Conservation (phyloP, 2,113 vertebrate genomes). For the Cryptotis parvus region DNA sequence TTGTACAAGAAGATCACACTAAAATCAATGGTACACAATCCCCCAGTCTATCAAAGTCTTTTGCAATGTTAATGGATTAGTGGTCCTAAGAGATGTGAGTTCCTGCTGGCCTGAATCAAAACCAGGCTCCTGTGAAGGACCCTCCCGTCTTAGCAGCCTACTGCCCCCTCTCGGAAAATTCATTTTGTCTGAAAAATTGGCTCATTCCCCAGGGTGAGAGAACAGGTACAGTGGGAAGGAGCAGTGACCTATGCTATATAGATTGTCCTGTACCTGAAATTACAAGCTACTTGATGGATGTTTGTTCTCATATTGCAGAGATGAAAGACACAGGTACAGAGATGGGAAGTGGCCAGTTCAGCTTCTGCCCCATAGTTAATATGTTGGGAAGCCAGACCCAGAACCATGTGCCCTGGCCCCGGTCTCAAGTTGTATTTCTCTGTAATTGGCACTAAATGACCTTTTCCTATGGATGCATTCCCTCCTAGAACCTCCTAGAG, state of each 20-base stretch:
- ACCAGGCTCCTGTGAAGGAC: not conserved
- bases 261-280: not conserved
- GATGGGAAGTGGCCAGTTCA: fast-evolving
- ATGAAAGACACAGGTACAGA: not conserved
- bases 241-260: not conserved
- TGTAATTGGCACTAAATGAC: not conserved
- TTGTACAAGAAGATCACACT: constrained; percentile 89
- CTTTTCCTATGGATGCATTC: not conserved
- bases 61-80: constrained; percentile 85
- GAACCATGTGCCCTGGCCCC: not conserved
- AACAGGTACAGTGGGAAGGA: not conserved
- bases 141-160: constrained; percentile 38
- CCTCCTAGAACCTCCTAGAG: not conserved
- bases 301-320: no score
- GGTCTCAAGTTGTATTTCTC: not conserved
- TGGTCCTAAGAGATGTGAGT: constrained; percentile 72
- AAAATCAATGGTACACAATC: constrained; percentile 88
- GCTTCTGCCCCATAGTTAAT: not conserved
- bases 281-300: not conserved
- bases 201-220: constrained; percentile 50
- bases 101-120: constrained; percentile 47
- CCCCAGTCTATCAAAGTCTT: constrained; percentile 86
- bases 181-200: constrained; percentile 70
- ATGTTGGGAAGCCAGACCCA: not conserved
- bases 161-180: constrained; percentile 66